Conservation (phyloP, 2,797 vertebrate species). For the Eutrigla gurnardus region DNA sequence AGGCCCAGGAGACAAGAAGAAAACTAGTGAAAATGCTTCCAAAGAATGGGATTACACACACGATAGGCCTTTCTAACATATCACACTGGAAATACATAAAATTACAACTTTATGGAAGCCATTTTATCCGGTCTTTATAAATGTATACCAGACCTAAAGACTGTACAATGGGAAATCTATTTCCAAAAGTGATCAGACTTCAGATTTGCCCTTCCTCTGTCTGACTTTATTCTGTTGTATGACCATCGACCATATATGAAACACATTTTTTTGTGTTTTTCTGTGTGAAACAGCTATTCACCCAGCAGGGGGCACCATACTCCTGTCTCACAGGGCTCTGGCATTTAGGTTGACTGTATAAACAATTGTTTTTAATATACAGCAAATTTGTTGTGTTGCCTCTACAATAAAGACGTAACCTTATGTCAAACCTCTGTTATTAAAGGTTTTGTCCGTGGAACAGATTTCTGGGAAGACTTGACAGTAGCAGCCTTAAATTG, state of each 20-base stretch:
- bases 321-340: constrained; percentile 1
- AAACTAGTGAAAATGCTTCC: too few species aligned
- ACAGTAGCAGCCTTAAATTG: background rate
- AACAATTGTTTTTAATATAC: background rate
- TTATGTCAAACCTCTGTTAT: background rate
- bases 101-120: background rate
- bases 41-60: background rate
- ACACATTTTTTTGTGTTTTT: background rate
- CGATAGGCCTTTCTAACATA: background rate
- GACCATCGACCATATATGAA: too few species aligned
- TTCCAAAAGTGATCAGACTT: constrained; percentile 1
- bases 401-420: too few species aligned
- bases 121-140: background rate
- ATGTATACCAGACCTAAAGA: background rate
- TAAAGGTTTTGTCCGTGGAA: background rate
- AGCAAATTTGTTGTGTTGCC: background rate
- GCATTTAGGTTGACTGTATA: background rate
- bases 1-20: background rate
- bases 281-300: constrained; percentile 32
- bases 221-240: background rate
- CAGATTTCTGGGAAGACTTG: background rate
- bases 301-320: constrained; percentile 61
- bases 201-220: background rate
- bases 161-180: background rate
- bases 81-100: background rate